Percentiles rank a stretch among this genome's conserved stretches.
Conservation (phyloP, 92 coral and sea anemone species). For the Hydrozoanthus gracilis region DNA sequence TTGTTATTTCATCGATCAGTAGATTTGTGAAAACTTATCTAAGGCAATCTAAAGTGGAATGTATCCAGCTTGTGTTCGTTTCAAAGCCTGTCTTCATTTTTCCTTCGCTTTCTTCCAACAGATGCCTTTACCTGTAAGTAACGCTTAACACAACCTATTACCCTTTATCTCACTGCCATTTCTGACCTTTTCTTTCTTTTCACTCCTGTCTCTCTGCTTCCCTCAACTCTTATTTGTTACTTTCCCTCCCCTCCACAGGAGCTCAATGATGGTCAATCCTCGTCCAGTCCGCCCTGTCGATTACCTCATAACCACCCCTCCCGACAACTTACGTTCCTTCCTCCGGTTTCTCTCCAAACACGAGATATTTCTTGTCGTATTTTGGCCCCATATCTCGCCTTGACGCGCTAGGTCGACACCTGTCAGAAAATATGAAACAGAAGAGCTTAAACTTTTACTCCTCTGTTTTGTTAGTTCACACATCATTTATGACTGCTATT, state of each 20-base stretch:
- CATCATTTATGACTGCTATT: not conserved
- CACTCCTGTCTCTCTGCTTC: not conserved
- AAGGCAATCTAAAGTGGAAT: no score
- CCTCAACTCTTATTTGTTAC: not conserved
- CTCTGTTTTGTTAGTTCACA: not conserved
- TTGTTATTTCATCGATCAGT: no score
- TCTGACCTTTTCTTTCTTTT: no score
- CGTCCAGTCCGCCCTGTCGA: not conserved
- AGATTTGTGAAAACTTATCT: no score
- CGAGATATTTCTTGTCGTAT: slow-evolving; percentile 90
- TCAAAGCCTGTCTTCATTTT: no score
- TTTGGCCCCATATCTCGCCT: slow-evolving; percentile 72
- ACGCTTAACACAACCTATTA: no score
- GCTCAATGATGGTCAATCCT: no score
- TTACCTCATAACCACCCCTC: not conserved
- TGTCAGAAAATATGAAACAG: not conserved
- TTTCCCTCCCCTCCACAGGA: not conserved
- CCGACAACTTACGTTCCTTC: slow-evolving; percentile 73
- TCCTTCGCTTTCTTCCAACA: no score
- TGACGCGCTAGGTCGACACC: slow-evolving; percentile 71
- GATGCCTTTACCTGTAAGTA: no score
- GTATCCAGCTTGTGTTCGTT: no score
- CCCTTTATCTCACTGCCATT: no score
- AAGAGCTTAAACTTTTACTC: not conserved
- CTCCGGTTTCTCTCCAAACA: slow-evolving; percentile 91